phyloP scores from a whole-genome alignment of 35 echinoderm and acorn worm species.

The Heliocidaris erythrogramma region DNA sequence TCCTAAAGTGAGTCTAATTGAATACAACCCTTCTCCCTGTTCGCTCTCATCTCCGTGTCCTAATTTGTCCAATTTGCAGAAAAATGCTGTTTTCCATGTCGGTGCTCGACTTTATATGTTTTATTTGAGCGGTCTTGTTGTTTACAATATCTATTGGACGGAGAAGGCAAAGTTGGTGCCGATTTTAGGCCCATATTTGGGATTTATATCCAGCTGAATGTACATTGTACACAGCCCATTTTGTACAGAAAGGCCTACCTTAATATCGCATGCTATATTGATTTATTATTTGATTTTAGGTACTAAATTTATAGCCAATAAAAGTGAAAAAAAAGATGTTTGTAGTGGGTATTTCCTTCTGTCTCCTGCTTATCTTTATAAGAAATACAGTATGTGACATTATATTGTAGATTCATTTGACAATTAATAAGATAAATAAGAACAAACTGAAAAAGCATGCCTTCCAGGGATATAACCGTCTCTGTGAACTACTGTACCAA shows the following conservation, averaged over 20 bases:
- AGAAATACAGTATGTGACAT: too few species aligned
- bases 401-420: too few species aligned
- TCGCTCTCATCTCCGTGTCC: background rate
- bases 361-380: too few species aligned
- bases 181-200: background rate
- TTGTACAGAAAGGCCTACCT: too few species aligned
- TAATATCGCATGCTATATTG: background rate
- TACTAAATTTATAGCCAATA: too few species aligned
- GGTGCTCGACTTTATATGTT: background rate
- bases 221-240: too few species aligned
- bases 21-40: background rate
- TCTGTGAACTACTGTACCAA: too few species aligned
- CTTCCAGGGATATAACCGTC: too few species aligned
- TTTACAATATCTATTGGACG: background rate
- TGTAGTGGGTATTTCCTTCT: too few species aligned
- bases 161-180: background rate
- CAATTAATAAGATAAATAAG: too few species aligned
- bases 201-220: background rate
- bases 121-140: background rate
- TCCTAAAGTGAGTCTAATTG: background rate
- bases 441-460: too few species aligned
- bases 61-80: background rate
- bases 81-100: background rate
- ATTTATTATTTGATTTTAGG: background rate
- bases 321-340: too few species aligned